A percentile compares a stretch with the other conserved stretches of the same genome.
These are phyloP conservation scores for Callionymus lyra DNA, from an alignment of 2,113 vertebrate species.

Conservation along the genomic window DNA sequence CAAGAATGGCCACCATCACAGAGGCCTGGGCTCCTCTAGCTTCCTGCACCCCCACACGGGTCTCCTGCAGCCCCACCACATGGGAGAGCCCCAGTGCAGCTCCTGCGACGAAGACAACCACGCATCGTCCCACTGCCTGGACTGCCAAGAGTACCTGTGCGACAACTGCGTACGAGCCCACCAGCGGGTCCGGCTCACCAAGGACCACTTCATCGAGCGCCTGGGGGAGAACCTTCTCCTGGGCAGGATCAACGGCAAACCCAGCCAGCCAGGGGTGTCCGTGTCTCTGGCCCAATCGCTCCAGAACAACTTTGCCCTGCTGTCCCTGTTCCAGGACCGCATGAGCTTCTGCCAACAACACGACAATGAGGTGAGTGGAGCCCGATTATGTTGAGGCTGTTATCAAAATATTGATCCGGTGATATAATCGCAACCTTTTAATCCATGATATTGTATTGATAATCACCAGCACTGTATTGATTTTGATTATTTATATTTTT, in stretches of 20 bases:
- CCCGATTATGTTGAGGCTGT: too few relatives aligned
- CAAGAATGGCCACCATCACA: slow-evolving; percentile 54
- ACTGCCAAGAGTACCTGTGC: slow-evolving; percentile 89
- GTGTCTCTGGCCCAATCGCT: slow-evolving; percentile 71
- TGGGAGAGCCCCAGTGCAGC: slow-evolving; percentile 74
- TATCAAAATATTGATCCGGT: too few relatives aligned
- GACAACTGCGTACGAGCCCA: slow-evolving; percentile 89
- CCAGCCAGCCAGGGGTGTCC: slow-evolving; percentile 25
- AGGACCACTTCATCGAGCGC: slow-evolving; percentile 88
- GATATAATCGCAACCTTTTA: too few relatives aligned
- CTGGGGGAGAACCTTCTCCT: slow-evolving; percentile 62
- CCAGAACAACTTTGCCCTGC: slow-evolving; percentile 75
- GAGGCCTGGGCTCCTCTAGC: slow-evolving; percentile 42
- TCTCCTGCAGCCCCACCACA: slow-evolving; percentile 61
- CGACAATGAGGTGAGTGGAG: slow-evolving; percentile 67
- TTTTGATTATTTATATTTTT: too few relatives aligned
- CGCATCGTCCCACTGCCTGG: slow-evolving; percentile 81
- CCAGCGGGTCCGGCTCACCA: slow-evolving; percentile 86
- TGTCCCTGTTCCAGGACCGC: slow-evolving; percentile 77
- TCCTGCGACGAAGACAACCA: slow-evolving; percentile 84
- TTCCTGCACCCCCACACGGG: slow-evolving; percentile 60
- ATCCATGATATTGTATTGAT: too few relatives aligned
- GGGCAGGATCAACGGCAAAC: slow-evolving; percentile 40
- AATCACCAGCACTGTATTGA: too few relatives aligned
- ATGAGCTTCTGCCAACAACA: slow-evolving; percentile 78